Evolutionary conservation across 1,140 invertebrate species (phyloP), one percentile per base, ranked within the genome.

Genomic region (Brachystomella parvula): DNA sequence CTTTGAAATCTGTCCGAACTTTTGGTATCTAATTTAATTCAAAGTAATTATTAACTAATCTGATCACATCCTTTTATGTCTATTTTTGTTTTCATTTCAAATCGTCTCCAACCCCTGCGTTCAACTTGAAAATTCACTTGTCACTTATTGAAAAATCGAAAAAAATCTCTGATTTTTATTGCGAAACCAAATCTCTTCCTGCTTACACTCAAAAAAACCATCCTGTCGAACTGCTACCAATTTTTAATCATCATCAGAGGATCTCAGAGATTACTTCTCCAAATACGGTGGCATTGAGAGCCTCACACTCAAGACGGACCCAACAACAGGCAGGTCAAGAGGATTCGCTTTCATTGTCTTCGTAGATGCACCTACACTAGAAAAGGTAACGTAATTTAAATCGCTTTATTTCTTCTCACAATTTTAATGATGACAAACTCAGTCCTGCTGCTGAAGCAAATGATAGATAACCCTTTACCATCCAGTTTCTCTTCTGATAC

Each of bases 281-380:
- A 84, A 88, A 75, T 94, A 88, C 80, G 92, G 92, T 65, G 89
- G 92, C 75, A 93, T 95, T 73, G 90, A 92, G 76, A 92, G 90
- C 78, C 91, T 94, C 75, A 94, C 92, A 82, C 89, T 95, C 9
- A 94, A 95, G 79, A 93, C 90, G 77, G 91, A 95, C 79, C 88
- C 90, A 19, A 88, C 87, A 74, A 94, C 90, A 33, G 91, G 91
- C 56, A 82, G 91, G 74, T 93, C 90, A 28, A 81, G 93, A 79
- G 92, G 92, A 35, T 96, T 96, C 77, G 92, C 92, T 53, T 97
- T 97, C 77, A 94, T 97, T 74, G 93, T 96, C 26, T 98, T 96
- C 78, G 88, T 89, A 71, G 83, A 84, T 66, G 86, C 90, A 64
- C 89, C 92, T 75, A 87, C 90, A 49, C 87, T 96, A 65, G 92